A percentile compares a stretch with the other conserved stretches of the same genome.
These are phyloP conservation scores for Caenorhabditis wallacei DNA, from an alignment of 2,888 invertebrate genomes.

Conservation along the genomic window DNA sequence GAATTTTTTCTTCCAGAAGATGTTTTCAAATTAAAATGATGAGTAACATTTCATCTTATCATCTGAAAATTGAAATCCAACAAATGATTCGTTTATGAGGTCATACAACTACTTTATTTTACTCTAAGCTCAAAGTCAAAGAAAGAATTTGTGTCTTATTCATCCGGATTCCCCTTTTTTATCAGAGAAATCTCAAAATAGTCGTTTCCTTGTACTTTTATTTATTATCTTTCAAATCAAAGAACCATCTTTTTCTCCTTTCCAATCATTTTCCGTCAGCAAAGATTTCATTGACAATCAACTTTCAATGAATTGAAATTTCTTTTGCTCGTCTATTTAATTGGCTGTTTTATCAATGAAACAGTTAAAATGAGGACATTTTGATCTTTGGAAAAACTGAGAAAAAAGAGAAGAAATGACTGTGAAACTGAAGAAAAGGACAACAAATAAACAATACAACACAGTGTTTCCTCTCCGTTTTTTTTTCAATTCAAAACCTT, in stretches of 20 bases:
- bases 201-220: conserved; percentile 30
- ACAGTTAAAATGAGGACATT: neutral
- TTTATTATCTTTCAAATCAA: conserved; percentile 9
- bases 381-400: neutral
- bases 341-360: neutral
- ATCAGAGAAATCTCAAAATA: conserved; percentile 24
- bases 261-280: neutral
- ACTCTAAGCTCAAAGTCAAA: conserved; percentile 3
- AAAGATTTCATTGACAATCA: conserved; percentile 40
- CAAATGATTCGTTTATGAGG: conserved; percentile 18
- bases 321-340: conserved; percentile 18
- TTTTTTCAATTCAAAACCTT: conserved; percentile 31
- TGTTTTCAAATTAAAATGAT: conserved; percentile 8
- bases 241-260: conserved; percentile 33
- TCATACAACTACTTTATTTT: conserved; percentile 6
- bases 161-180: conserved; percentile 43
- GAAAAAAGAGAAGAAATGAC: neutral
- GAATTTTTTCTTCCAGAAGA: conserved; percentile 3
- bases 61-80: conserved; percentile 10
- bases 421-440: conserved; percentile 10
- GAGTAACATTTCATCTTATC: conserved; percentile 12
- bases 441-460: conserved; percentile 32
- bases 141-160: conserved; percentile 21
- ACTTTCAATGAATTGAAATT: conserved; percentile 3
- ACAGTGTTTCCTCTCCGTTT: neutral